These are phyloP conservation scores for Typhlichthys eigenmanni DNA, from an alignment of 2,797 vertebrate genomes.

Conservation along the genomic window DNA sequence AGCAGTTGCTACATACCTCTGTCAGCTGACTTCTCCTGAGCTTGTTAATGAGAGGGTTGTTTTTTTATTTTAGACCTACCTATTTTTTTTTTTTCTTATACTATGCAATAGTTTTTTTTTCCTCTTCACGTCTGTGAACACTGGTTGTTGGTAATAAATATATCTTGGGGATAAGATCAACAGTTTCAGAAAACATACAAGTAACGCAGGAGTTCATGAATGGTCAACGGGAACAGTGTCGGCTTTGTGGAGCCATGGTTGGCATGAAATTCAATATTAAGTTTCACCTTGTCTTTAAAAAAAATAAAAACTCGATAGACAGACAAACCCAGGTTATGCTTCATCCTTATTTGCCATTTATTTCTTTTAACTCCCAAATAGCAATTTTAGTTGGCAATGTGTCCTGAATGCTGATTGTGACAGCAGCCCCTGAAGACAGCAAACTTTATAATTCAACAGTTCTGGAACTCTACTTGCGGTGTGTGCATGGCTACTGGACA, in stretches of 20 bases:
- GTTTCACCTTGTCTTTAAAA: background rate
- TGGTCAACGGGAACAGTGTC: conserved; percentile 19
- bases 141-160: conserved; percentile 26
- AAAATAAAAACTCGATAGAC: background rate
- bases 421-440: background rate
- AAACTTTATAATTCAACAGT: background rate
- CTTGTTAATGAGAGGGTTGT: conserved; percentile 30
- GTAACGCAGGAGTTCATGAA: conserved; percentile 26
- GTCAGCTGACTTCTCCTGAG: conserved; percentile 13
- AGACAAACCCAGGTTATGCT: conserved; percentile 11
- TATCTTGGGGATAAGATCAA: conserved; percentile 29
- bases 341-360: background rate
- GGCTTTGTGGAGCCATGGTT: conserved; percentile 12
- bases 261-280: background rate
- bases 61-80: conserved; percentile 33
- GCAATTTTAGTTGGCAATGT: conserved; percentile 14
- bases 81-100: conserved; percentile 32
- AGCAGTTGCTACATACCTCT: conserved; percentile 11
- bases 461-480: conserved; percentile 24
- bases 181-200: conserved; percentile 16
- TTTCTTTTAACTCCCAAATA: background rate
- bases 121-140: conserved; percentile 31
- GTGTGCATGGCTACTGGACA: conserved; percentile 23
- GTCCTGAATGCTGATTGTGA: conserved; percentile 50
- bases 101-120: conserved; percentile 67